phyloP scores from a whole-genome alignment of 2,113 vertebrate species.

The Alexandromys fortis region DNA sequence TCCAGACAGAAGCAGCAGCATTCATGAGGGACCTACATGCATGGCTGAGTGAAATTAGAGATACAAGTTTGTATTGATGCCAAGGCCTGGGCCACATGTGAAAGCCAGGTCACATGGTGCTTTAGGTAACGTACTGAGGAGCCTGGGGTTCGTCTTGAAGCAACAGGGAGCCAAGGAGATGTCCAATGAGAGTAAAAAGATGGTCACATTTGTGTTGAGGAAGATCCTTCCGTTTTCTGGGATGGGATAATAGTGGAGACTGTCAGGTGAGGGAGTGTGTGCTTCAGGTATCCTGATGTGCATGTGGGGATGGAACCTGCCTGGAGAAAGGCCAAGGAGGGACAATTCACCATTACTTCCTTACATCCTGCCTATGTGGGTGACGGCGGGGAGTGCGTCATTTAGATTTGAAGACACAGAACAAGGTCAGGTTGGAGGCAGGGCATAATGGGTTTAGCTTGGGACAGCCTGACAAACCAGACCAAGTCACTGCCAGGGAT shows the following conservation, averaged over 20 bases:
- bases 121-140: background rate
- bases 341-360: background rate
- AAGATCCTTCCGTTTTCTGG: background rate
- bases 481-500: too few species aligned
- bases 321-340: background rate
- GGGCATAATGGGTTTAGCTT: background rate
- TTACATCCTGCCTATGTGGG: background rate
- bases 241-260: background rate
- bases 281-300: background rate
- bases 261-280: background rate
- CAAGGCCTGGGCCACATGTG: background rate
- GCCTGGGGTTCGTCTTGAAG: background rate
- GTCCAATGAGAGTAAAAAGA: background rate
- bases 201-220: background rate
- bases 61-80: rapidly evolving
- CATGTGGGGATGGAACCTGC: background rate
- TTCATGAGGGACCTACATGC: background rate
- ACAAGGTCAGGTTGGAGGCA: background rate
- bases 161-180: background rate
- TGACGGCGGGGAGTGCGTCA: background rate
- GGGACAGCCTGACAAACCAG: background rate
- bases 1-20: background rate
- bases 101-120: background rate
- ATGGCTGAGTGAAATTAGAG: background rate
- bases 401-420: background rate